Evolutionary conservation across 2,888 invertebrate species (phyloP).

Genomic region (Nymphalis urticae): DNA sequence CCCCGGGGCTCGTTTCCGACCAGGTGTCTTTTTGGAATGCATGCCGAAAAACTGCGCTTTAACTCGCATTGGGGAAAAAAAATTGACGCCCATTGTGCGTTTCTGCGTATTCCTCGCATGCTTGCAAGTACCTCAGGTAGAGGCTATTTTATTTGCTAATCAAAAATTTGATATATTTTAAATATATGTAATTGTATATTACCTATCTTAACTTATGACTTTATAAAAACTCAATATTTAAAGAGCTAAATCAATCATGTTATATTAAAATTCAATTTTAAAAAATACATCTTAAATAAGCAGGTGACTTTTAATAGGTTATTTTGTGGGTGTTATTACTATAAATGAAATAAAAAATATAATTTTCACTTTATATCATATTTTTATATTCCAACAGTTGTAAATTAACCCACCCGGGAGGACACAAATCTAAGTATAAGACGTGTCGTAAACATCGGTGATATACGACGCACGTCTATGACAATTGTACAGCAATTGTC

Average conservation of each 20-base stretch:
- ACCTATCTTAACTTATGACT: neutral
- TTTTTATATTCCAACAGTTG: constrained; percentile 2
- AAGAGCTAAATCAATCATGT: too few relatives aligned
- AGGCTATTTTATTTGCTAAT: constrained; percentile 41
- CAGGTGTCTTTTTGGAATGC: constrained; percentile 80
- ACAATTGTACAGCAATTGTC: constrained; percentile 67
- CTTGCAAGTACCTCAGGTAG: constrained; percentile 65
- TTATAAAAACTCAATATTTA: neutral
- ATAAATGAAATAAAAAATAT: neutral
- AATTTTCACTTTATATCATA: constrained; percentile 1
- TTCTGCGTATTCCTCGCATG: constrained; percentile 69
- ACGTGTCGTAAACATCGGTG: constrained; percentile 65
- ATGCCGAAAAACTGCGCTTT: constrained; percentile 76
- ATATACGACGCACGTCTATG: constrained; percentile 61
- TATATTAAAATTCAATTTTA: too few relatives aligned
- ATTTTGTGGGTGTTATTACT: neutral
- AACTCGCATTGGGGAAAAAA: constrained; percentile 64
- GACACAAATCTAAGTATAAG: constrained; percentile 60
- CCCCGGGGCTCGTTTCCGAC: constrained; percentile 80
- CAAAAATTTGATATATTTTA: constrained; percentile 16
- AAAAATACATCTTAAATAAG: too few relatives aligned
- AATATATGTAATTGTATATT: neutral
- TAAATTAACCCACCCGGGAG: constrained; percentile 45
- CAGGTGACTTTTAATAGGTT: too few relatives aligned
- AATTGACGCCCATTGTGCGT: constrained; percentile 69